Base-by-base conservation (phyloP, 2,888 invertebrate species). In the Troglohyphantes excavatus region DNA sequence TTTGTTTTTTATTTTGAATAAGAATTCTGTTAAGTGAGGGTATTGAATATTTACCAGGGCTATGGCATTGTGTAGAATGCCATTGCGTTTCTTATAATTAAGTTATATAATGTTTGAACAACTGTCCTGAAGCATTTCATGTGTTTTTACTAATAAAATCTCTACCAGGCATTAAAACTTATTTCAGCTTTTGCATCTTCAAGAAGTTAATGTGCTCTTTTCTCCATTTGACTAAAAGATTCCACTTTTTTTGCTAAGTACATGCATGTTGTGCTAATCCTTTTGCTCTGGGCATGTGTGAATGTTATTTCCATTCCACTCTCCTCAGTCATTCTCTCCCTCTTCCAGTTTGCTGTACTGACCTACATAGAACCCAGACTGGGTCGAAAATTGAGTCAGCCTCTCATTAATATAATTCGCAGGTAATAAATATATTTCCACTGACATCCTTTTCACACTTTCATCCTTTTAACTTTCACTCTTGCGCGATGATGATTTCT, bases 401-500 rank as follows among this genome's bases (percentile, higher is more conserved):
- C 97, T 94, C 95, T 98, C 94, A 96, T 97, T 94, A 96, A 96
- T 95, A 96, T 97, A 93, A 97, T 98, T 95, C 96, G 96, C 96
- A 97, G 97, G 98, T 98, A 97, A 95, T 92, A 68, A 90, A 79
- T 81, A 67, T 90, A 79, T 90, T 90, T 90, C 85, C 90, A 85
- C 46, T 90, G 85, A 90, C 79, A 85, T 90, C 84, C 84, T 90
- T 85, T 90, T 83, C 78, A 76, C 61, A 76, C 70, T 61, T 81
- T 53, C 53, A 53, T 13, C 53, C 78, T 9, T 81, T 73, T 53
- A 78, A 63, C 70, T 82, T 89, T 76, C 82, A 81, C 26, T 75
- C 73, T 76, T 43, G 53, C 43, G 13, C n/a, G 19, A 68, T 63
- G 63, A 61, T 76, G 33, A 26, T 19, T 61, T 75, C 21, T 29